A percentile compares a stretch with the other conserved stretches of the same genome.
These are phyloP conservation scores for Crotalus viridis DNA, from an alignment of 2,113 vertebrate genomes.

Conservation along the genomic window DNA sequence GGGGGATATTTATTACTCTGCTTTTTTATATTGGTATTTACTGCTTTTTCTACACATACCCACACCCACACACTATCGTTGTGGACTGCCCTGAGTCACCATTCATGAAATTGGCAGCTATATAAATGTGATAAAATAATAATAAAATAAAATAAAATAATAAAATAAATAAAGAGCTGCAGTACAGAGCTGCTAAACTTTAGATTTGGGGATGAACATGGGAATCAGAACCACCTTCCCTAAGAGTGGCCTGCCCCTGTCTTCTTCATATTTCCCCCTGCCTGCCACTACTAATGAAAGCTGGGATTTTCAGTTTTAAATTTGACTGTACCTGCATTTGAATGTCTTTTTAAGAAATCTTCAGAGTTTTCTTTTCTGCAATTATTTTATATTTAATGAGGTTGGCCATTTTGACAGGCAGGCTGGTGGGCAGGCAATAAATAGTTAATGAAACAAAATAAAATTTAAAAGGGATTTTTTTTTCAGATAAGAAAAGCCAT, in stretches of 20 bases:
- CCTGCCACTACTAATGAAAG: not conserved
- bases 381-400: not conserved
- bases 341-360: not conserved
- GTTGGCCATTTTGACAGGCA: conserved; percentile 47
- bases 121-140: not conserved
- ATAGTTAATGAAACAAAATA: conserved; percentile 61
- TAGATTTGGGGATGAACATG: not conserved
- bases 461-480: conserved; percentile 18
- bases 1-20: too few species aligned
- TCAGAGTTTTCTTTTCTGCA: conserved; percentile 26
- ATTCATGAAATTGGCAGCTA: not conserved
- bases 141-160: too few species aligned
- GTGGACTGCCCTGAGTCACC: too few species aligned
- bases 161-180: not conserved
- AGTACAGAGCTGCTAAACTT: not conserved
- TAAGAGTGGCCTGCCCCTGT: not conserved
- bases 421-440: conserved; percentile 63
- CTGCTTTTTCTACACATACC: too few species aligned
- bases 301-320: conserved; percentile 34
- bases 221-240: not conserved
- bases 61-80: too few species aligned
- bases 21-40: too few species aligned
- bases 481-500: conserved; percentile 65
- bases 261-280: not conserved
- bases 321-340: conserved; percentile 43